Conservation (phyloP, 2,888 invertebrate genomes). For the Aricia artaxerxes region DNA sequence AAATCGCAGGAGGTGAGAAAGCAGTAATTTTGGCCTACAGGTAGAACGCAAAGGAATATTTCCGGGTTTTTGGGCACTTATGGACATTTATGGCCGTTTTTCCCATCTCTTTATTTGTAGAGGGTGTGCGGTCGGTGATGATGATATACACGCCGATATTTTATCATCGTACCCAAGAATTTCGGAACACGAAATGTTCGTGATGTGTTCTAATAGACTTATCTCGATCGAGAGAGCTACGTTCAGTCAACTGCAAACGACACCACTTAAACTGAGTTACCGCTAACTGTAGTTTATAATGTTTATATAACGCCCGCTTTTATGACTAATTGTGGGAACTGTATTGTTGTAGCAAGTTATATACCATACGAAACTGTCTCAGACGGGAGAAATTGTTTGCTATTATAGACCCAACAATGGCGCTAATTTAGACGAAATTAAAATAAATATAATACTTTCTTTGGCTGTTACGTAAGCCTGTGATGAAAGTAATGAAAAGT, state of each 20-base stretch:
- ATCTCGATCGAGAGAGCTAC: neutral
- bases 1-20: too few species aligned
- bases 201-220: neutral
- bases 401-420: slow-evolving; percentile 14
- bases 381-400: neutral
- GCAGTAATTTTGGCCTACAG: too few species aligned
- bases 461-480: too few species aligned
- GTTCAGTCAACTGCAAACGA: slow-evolving; percentile 9
- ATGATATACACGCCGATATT: neutral
- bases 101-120: too few species aligned
- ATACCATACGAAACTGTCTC: slow-evolving; percentile 3
- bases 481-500: too few species aligned
- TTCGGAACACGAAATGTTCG: neutral
- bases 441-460: neutral
- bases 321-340: slow-evolving; percentile 23
- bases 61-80: too few species aligned
- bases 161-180: neutral
- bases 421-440: neutral
- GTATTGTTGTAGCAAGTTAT: neutral
- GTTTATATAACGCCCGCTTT: slow-evolving; percentile 12
- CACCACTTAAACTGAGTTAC: neutral
- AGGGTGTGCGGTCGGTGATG: neutral
- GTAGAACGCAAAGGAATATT: too few species aligned
- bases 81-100: too few species aligned
- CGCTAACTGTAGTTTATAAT: neutral